Percentiles rank a stretch among this genome's conserved stretches.
Evolutionary conservation across 23 tunicate species (phyloP).

Genomic region (Halocynthia aurantium): DNA sequence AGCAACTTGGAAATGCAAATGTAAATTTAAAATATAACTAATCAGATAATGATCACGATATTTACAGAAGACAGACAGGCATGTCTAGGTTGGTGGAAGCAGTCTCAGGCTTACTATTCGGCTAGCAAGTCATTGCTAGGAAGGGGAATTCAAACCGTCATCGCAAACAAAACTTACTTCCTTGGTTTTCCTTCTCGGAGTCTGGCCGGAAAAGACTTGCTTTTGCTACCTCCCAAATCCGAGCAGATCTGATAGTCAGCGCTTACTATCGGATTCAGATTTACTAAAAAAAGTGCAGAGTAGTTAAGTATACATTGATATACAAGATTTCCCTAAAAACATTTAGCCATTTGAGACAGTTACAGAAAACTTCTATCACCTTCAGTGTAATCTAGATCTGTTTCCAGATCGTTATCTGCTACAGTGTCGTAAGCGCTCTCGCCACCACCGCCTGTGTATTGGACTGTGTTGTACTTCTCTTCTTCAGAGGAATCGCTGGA

Average conservation of each 20-base stretch:
- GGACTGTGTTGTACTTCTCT: slow-evolving; percentile 4
- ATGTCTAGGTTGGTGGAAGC: no score
- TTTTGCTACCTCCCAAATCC: slow-evolving; percentile 11
- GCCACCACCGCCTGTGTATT: neutral
- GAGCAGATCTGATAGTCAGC: slow-evolving; percentile 68
- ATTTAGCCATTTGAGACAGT: no score
- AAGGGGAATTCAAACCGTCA: no score
- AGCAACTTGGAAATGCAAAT: no score
- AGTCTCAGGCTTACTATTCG: no score
- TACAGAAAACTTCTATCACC: no score
- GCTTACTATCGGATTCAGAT: slow-evolving; percentile 56
- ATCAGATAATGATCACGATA: no score
- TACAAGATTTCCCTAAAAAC: no score
- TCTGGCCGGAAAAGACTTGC: slow-evolving; percentile 67
- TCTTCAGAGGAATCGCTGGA: neutral
- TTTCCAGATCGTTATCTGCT: slow-evolving; percentile 36
- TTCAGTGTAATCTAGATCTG: slow-evolving; percentile 12
- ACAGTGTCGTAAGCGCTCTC: slow-evolving; percentile 50
- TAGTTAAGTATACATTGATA: no score
- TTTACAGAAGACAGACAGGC: no score
- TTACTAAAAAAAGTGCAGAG: neutral
- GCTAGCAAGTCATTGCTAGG: no score
- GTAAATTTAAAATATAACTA: no score
- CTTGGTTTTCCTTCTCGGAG: slow-evolving; percentile 40
- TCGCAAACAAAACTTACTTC: slow-evolving; percentile 27